Conservation (phyloP, 2,113 vertebrate genomes). For the Thinocorus orbignyianus region DNA sequence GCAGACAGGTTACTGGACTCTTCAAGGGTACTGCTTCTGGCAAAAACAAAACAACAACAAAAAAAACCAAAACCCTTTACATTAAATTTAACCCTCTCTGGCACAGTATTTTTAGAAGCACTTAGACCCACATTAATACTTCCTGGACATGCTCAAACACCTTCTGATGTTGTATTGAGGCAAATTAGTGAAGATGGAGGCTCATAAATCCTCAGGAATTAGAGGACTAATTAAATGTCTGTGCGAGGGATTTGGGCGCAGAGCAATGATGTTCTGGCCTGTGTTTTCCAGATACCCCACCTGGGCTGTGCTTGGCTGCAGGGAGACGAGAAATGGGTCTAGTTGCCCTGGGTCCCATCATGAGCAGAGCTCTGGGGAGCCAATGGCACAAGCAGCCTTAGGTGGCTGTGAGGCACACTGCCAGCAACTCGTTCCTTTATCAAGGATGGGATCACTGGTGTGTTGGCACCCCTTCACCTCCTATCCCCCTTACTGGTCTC, state of each 20-base stretch:
- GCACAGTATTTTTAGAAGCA: background rate
- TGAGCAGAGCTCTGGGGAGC: background rate
- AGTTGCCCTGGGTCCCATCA: accelerated
- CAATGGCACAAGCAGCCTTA: background rate
- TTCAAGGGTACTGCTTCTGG: background rate
- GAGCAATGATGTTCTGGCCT: background rate
- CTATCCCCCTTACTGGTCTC: background rate
- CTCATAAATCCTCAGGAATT: conserved; percentile 12
- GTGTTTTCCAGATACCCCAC: background rate
- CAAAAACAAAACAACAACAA: background rate
- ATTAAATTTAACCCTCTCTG: conserved; percentile 21
- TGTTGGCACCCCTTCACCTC: accelerated
- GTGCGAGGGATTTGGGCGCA: accelerated
- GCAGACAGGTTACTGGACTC: background rate
- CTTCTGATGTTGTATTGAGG: background rate
- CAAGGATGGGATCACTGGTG: background rate
- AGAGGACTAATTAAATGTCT: background rate
- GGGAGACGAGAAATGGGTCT: background rate
- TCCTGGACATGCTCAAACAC: background rate
- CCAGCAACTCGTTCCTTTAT: background rate
- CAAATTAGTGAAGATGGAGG: background rate
- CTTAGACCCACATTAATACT: background rate
- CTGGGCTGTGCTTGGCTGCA: background rate
- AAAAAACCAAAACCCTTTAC: background rate
- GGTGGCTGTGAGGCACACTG: background rate